Conservation (phyloP, 2,113 vertebrate genomes). For the Muscicapa adusta region DNA sequence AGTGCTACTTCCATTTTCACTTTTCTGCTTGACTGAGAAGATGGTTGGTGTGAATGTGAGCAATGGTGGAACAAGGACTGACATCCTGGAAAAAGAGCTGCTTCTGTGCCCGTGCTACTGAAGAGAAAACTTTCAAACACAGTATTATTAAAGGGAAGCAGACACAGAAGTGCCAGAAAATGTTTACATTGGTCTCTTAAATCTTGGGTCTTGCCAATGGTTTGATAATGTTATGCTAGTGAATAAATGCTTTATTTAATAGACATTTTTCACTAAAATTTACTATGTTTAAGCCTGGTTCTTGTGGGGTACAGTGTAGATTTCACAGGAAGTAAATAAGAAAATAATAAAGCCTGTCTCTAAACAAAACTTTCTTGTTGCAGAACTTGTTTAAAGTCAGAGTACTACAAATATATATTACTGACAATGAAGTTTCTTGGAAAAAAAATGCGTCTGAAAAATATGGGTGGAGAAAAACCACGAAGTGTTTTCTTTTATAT, state of each 20-base stretch:
- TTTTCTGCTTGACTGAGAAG: constrained; percentile 35
- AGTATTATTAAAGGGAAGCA: background rate
- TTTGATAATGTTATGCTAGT: background rate
- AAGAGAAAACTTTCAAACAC: background rate
- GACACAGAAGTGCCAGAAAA: background rate
- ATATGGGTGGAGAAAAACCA: background rate
- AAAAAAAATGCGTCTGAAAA: background rate
- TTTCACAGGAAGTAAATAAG: background rate
- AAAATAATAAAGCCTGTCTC: background rate
- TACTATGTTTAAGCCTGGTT: background rate
- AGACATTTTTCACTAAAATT: background rate
- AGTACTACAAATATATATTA: background rate
- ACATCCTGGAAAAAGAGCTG: background rate
- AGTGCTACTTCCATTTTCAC: constrained; percentile 51
- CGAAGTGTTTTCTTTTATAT: background rate
- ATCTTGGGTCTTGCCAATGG: background rate
- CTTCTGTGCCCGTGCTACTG: background rate
- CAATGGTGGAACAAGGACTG: background rate
- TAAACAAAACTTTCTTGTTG: background rate
- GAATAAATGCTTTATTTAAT: background rate
- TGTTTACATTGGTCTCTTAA: background rate
- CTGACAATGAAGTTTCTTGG: background rate
- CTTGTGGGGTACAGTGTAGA: background rate
- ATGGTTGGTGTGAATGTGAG: background rate
- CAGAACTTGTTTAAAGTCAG: background rate